These are phyloP conservation scores for Limnephilus rhombicus DNA, from an alignment of 2,888 invertebrate species.

Conservation along the genomic window DNA sequence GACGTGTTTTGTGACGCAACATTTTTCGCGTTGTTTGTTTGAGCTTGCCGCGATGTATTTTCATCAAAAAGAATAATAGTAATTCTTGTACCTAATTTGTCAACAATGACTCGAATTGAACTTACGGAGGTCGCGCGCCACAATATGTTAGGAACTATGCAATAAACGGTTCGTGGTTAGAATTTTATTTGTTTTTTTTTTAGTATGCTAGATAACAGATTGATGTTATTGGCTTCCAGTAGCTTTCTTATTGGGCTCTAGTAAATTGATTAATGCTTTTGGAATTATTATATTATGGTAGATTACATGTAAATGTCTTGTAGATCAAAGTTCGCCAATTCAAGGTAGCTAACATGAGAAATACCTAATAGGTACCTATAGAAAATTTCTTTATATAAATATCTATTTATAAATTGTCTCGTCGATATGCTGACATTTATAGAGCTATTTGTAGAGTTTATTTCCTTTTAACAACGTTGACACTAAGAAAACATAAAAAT, in stretches of 20 bases:
- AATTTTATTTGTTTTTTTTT: background rate
- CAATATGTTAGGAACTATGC: background rate
- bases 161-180: background rate
- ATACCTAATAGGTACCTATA: background rate
- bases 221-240: background rate
- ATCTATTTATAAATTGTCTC: background rate
- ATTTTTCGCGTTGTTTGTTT: background rate
- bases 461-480: background rate
- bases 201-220: background rate
- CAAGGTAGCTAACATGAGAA: background rate
- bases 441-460: background rate
- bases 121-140: background rate
- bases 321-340: background rate
- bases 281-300: no score
- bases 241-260: background rate
- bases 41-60: background rate
- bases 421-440: background rate
- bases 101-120: background rate
- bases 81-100: constrained; percentile 5
- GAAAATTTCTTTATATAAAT: background rate
- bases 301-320: background rate
- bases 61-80: background rate
- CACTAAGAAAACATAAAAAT: background rate
- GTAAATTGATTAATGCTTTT: no score
- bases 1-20: constrained; percentile 40